Conservation (phyloP, 2,113 vertebrate genomes). For the Dromiciops gliroides region DNA sequence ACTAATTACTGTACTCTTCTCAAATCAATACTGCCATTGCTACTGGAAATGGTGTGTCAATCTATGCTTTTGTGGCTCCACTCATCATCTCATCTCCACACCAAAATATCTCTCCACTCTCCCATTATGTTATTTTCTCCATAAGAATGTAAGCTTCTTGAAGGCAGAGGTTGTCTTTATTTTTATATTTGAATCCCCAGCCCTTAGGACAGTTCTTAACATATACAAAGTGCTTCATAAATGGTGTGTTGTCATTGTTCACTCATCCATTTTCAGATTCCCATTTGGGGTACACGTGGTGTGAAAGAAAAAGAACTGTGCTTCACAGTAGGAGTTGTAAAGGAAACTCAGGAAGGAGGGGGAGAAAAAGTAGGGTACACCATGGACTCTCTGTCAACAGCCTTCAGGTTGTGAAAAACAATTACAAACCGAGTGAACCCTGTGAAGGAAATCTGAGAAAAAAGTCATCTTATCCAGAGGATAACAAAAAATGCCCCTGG, state of each 20-base stretch:
- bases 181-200: not conserved
- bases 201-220: not conserved
- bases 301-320: not conserved
- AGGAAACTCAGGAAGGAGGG: conserved; percentile 9
- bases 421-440: not conserved
- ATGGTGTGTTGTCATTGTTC: not conserved
- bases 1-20: not conserved
- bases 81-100: not conserved
- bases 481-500: conserved; percentile 46
- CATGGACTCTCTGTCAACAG: not conserved
- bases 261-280: not conserved
- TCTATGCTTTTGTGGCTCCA: not conserved
- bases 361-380: conserved; percentile 14
- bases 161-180: not conserved
- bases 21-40: not conserved
- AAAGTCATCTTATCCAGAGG: conserved; percentile 1
- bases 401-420: not conserved
- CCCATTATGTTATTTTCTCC: not conserved
- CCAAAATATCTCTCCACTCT: not conserved
- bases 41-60: not conserved
- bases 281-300: not conserved
- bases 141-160: not conserved
- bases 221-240: not conserved
- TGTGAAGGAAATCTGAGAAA: not conserved
- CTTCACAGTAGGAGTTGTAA: conserved; percentile 4